These are phyloP conservation scores for Fulmarus glacialis DNA, from an alignment of 2,113 vertebrate genomes.

Conservation along the genomic window DNA sequence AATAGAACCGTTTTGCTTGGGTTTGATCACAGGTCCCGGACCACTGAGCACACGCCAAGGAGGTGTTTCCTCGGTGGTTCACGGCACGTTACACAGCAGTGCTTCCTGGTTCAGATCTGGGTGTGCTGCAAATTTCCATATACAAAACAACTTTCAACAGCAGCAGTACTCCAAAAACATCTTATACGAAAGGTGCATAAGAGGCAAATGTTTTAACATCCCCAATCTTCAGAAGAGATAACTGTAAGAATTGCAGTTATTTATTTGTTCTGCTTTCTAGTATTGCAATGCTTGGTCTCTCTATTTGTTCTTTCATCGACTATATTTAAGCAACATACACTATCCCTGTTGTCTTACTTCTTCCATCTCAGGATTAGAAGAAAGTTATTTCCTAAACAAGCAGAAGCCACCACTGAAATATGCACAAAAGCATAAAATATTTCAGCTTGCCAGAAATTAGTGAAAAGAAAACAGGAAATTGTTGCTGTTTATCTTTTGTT, in stretches of 20 bases:
- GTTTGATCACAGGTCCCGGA: rapidly evolving
- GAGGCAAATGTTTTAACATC: not conserved
- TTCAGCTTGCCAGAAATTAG: not conserved
- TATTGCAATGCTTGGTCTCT: not conserved
- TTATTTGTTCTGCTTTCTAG: not conserved
- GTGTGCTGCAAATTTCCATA: not conserved
- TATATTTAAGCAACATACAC: not conserved
- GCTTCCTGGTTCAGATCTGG: not conserved
- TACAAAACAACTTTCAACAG: not conserved
- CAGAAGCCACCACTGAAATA: not conserved
- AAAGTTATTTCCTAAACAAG: not conserved
- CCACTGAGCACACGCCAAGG: rapidly evolving
- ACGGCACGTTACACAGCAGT: rapidly evolving
- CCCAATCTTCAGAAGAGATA: not conserved
- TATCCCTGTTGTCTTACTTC: not conserved
- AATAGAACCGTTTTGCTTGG: not conserved
- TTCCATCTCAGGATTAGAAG: not conserved
- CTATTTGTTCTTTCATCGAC: not conserved
- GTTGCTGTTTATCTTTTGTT: not conserved
- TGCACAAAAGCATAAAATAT: not conserved
- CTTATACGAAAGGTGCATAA: not conserved
- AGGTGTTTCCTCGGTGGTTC: not conserved
- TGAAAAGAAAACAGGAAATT: slow-evolving; percentile 9
- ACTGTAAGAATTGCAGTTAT: not conserved
- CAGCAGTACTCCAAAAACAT: not conserved